phyloP scores from a whole-genome alignment of 2,797 vertebrate genomes.

The Gouania willdenowi region DNA sequence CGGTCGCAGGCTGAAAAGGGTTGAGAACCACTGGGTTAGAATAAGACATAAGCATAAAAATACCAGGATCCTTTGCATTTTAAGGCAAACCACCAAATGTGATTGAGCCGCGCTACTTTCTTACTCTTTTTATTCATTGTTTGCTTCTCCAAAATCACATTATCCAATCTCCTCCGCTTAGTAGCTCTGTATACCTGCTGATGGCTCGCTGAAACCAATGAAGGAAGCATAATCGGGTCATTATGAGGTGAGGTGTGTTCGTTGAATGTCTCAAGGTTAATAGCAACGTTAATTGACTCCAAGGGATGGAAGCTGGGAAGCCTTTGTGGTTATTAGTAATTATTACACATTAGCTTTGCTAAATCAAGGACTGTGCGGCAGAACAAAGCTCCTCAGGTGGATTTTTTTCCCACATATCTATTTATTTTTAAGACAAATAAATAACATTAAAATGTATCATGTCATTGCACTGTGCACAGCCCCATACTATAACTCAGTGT shows the following conservation, averaged over 20 bases:
- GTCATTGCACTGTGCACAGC: too few relatives aligned
- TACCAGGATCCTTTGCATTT: conserved; percentile 17
- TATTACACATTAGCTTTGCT: too few relatives aligned
- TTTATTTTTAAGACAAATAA: too few relatives aligned
- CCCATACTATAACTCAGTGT: too few relatives aligned
- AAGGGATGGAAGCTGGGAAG: conserved; percentile 21
- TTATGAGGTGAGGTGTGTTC: conserved; percentile 55
- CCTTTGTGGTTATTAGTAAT: conserved; percentile 1
- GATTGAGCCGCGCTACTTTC: conserved; percentile 27
- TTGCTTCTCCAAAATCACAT: conserved; percentile 29
- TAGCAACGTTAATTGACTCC: conserved; percentile 58
- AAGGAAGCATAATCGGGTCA: conserved; percentile 61
- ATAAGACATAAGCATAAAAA: too few relatives aligned
- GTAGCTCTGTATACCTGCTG: conserved; percentile 53
- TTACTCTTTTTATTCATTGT: conserved; percentile 4
- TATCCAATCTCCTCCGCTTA: conserved; percentile 29
- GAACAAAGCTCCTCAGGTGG: too few relatives aligned
- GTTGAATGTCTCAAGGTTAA: conserved; percentile 71
- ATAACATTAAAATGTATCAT: too few relatives aligned
- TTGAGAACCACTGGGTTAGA: too few relatives aligned
- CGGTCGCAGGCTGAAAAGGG: too few relatives aligned
- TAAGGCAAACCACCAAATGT: conserved; percentile 12
- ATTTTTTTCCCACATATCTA: too few relatives aligned
- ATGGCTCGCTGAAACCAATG: conserved; percentile 64
- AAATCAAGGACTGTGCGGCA: too few relatives aligned